Evolutionary conservation across 2,888 invertebrate species (phyloP).

Genomic region (Helobdella robusta): DNA sequence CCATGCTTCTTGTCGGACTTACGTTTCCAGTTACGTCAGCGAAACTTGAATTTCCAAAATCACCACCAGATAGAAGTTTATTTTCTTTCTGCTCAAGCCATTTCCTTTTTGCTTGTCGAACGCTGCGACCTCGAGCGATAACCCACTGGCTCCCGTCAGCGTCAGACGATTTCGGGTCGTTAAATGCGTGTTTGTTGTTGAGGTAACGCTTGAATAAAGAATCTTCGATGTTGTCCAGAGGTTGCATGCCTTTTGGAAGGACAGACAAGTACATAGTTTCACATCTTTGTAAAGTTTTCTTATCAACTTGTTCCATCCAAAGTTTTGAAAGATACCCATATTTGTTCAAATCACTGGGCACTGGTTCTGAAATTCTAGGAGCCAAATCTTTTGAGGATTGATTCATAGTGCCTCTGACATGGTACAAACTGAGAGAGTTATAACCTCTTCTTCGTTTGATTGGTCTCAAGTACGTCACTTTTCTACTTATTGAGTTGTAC

Average conservation of each 20-base stretch:
- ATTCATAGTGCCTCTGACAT: neutral
- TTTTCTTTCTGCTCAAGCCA: conserved; percentile 13
- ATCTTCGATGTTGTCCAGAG: conserved; percentile 17
- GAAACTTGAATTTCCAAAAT: conserved; percentile 9
- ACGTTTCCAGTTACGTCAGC: neutral
- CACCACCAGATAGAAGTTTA: neutral
- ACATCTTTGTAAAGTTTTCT: conserved; percentile 34
- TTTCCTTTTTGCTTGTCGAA: conserved; percentile 21
- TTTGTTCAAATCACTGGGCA: conserved; percentile 35
- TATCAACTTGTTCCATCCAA: conserved; percentile 37
- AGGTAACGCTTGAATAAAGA: conserved; percentile 12
- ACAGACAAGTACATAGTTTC: conserved; percentile 35
- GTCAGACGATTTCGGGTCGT: conserved; percentile 4
- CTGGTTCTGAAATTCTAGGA: conserved; percentile 31
- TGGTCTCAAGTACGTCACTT: conserved; percentile 20
- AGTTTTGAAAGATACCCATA: conserved; percentile 34
- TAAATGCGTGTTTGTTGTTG: neutral
- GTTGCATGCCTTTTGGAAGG: conserved; percentile 27
- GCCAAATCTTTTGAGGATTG: conserved; percentile 13
- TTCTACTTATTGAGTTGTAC: conserved; percentile 18
- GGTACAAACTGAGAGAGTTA: conserved; percentile 16
- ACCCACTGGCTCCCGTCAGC: conserved; percentile 36
- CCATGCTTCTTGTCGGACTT: conserved; percentile 8
- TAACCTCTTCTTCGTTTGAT: conserved; percentile 14
- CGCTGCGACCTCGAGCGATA: conserved; percentile 33